Evolutionary conservation across 2,888 invertebrate species (phyloP).

Genomic region (Pterostichus niger): DNA sequence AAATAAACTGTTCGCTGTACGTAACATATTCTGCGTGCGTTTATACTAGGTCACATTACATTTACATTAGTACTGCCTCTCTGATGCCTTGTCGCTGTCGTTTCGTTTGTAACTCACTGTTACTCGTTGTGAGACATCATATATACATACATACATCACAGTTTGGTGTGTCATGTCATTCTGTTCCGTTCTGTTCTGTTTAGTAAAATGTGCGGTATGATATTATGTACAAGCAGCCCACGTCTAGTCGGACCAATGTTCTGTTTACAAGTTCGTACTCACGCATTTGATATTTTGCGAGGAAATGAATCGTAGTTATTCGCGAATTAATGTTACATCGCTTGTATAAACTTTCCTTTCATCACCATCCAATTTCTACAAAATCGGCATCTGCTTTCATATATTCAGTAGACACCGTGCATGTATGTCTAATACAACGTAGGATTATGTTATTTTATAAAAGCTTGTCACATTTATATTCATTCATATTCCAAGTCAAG

Average conservation of each 20-base stretch:
- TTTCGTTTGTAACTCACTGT: constrained; percentile 7
- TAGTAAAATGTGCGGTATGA: constrained; percentile 32
- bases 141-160: neutral
- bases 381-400: constrained; percentile 61
- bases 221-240: constrained; percentile 64
- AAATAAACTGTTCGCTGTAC: constrained; percentile 32
- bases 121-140: neutral
- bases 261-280: constrained; percentile 8
- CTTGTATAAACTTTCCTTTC: constrained; percentile 51
- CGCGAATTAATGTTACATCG: constrained; percentile 61
- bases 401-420: constrained; percentile 58
- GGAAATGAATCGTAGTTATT: constrained; percentile 49
- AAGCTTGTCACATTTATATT: constrained; percentile 2
- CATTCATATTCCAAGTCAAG: too few species aligned
- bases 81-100: constrained; percentile 39
- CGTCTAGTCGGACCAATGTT: constrained; percentile 64
- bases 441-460: constrained; percentile 31
- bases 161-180: constrained; percentile 18
- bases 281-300: constrained; percentile 44
- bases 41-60: neutral
- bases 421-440: constrained; percentile 47
- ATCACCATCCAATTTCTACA: constrained; percentile 12
- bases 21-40: constrained; percentile 6
- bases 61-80: constrained; percentile 45
- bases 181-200: constrained; percentile 18